These are phyloP conservation scores for Pachycephala philippinensis DNA, from an alignment of 2,113 vertebrate genomes.

Conservation along the genomic window DNA sequence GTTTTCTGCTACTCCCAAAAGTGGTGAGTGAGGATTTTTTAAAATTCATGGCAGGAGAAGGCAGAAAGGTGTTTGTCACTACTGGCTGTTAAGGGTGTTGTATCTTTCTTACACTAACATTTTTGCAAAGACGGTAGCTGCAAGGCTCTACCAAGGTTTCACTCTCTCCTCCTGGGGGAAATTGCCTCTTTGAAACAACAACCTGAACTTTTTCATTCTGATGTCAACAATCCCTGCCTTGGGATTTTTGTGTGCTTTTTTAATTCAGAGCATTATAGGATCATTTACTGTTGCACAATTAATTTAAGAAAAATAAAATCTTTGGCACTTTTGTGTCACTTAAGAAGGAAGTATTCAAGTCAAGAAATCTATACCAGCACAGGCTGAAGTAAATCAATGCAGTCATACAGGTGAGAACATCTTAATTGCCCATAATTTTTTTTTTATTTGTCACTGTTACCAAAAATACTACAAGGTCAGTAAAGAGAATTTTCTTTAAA, in stretches of 20 bases:
- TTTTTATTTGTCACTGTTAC: neutral
- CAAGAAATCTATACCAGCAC: neutral
- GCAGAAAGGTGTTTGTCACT: neutral
- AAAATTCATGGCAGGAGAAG: neutral
- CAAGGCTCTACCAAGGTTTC: neutral
- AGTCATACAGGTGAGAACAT: neutral
- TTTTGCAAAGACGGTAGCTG: neutral
- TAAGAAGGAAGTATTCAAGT: neutral
- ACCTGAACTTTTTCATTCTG: neutral
- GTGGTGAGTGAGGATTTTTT: neutral
- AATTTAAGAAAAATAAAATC: neutral
- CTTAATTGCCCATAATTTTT: neutral
- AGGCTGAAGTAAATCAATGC: neutral
- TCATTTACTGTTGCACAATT: neutral
- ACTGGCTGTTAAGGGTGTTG: rapidly evolving
- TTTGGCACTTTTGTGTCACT: neutral
- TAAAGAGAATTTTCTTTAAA: neutral
- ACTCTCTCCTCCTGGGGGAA: neutral
- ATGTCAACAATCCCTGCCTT: neutral
- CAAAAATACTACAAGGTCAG: neutral
- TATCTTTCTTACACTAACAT: neutral
- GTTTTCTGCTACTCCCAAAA: neutral
- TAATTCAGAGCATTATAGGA: neutral
- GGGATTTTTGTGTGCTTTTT: neutral
- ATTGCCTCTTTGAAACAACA: neutral